phyloP scores from a whole-genome alignment of 2,113 vertebrate genomes.

The Dasyornis broadbenti region DNA sequence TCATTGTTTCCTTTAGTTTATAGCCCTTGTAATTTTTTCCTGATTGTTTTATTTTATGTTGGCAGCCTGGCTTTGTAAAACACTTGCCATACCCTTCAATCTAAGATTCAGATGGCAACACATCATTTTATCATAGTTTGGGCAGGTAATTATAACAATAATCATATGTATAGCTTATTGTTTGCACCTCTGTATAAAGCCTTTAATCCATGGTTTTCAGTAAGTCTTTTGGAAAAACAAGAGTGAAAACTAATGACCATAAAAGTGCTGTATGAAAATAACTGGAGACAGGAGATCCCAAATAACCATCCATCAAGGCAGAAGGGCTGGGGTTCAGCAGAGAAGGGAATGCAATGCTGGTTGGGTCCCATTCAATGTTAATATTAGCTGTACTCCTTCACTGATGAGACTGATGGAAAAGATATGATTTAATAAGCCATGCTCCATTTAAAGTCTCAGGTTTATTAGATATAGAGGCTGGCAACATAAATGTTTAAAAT shows the following conservation, averaged over 20 bases:
- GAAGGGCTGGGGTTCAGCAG: neutral
- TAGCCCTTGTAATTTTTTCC: neutral
- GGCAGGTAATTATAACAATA: neutral
- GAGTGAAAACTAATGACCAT: constrained; percentile 15
- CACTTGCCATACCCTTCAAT: neutral
- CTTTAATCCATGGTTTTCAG: neutral
- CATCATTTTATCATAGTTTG: neutral
- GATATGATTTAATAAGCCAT: constrained; percentile 29
- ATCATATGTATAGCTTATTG: neutral
- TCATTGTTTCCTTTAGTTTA: neutral
- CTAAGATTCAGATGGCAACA: neutral
- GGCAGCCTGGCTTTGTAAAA: neutral
- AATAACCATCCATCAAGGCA: neutral
- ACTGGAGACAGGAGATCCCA: neutral
- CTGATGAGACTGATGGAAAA: neutral
- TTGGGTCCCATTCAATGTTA: neutral
- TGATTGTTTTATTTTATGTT: neutral
- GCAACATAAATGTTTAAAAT: constrained; percentile 56
- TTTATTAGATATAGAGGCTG: constrained; percentile 35
- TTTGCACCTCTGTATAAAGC: neutral
- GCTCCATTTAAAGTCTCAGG: constrained; percentile 45
- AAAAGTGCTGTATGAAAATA: neutral
- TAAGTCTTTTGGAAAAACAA: constrained; percentile 19
- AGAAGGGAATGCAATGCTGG: neutral
- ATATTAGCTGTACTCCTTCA: neutral